Evolutionary conservation across 2,113 vertebrate genomes (phyloP), one percentile per base, ranked within the genome.

Genomic region (Stigmatopora argus): DNA sequence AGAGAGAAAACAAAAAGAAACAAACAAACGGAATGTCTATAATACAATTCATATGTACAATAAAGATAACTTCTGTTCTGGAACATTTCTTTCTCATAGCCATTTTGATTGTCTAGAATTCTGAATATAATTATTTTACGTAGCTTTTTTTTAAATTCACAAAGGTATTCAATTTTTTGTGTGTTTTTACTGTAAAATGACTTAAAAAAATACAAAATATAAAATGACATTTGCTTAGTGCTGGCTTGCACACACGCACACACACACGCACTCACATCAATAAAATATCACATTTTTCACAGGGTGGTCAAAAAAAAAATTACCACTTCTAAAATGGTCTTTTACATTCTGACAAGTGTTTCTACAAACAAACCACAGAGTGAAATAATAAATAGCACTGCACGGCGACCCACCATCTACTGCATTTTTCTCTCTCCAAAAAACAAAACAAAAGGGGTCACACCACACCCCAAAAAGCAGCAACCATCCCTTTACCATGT

Each of bases 11-110:
- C 74, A 82, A 66, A 77, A 56, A 67, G 66, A 81, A 81, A 83
- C 74, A 82, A 66, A 77, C 85, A 65, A 83, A 76, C 69, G 93
- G 90, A 94, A 93, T 94, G 92, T 93, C 92, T 96, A 97, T 98
- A 31, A 92, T 99, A 98, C 96, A 99, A 93, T 93, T 96, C 92
- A 93, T 97, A 97, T 96, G 96, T 96, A 92, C 93, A 93, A 94
- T 86, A 96, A 93, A 92, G 87, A 94, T 93, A 93, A 94, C 92
- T 92, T 93, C 90, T 59, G 31, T 59, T 38, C 34, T 94, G 90
- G 90, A 93, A 94, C 92, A 93, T 90, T 92, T 92, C 86, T 90
- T 92, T 92, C 86, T 83, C 91, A 91, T 93, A 94, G 78, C 87
- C 92, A 93, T 92, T 93, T 92, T 93, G 96, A 98, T 98, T 98